Base-by-base conservation (phyloP, 2,797 vertebrate species). In the Astyanax mexicanus region DNA sequence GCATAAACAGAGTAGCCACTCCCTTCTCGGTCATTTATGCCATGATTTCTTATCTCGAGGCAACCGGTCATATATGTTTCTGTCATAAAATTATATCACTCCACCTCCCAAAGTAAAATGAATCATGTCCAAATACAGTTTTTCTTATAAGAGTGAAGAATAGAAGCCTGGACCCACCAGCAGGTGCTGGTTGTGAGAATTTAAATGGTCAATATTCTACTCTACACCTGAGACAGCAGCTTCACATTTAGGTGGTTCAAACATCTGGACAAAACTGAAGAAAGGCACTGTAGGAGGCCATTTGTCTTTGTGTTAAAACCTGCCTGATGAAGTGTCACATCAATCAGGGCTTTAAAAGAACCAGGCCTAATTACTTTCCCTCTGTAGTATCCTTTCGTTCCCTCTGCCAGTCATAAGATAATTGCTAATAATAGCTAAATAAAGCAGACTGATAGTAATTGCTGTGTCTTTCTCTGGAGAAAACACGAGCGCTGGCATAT, bases 401-500 rank as follows among this genome's bases (percentile, higher is more conserved):
- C 9, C 23, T 62, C 69, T 25, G 69, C 57, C 69, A 62, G 64
- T 68, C 47, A 49, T 21, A 44, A 47, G 60, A 57, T n/a, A 37
- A 17, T 32, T 55, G 15, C 40, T 74, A 69, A 77, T 69, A 75
- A 73, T 69, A 60, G 69, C 70, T 69, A 38, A 52, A 77, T 74
- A 81, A 72, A 82, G 79, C 69, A 37, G 77, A 73, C 72, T 80
- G 69, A 87, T 80, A 83, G 81, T 75, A 73, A 66, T 73, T 81
- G 77, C 32, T 44, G 74, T 81, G 69, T 78, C 55, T 45, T 77
- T 77, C 74, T 64, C 25, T 47, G 52, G 35, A 78, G 77, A 35
- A 79, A 68, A 37, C 73, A 61, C 66, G 49, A 58, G 77, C 54
- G 76, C 81, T 69, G 83, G 25, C 78, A 85, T 79, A 89, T 84